These are phyloP conservation scores for Lepetodrilus schrolli DNA, from an alignment of 2,888 invertebrate genomes.

Conservation along the genomic window DNA sequence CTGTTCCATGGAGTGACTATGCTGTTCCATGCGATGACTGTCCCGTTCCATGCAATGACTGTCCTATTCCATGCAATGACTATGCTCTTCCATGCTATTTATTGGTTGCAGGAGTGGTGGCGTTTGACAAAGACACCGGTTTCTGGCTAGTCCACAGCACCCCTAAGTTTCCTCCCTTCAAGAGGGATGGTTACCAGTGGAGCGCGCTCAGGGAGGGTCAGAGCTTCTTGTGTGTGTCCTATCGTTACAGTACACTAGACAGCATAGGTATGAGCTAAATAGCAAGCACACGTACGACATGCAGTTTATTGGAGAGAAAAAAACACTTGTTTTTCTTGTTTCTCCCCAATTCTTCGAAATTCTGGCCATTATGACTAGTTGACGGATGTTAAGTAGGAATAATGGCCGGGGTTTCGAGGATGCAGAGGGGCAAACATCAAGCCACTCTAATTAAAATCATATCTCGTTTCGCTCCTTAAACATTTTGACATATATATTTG, in stretches of 20 bases:
- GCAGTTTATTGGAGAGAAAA: no score
- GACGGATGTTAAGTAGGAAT: no score
- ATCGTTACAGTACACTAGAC: slow-evolving; percentile 82
- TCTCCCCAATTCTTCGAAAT: no score
- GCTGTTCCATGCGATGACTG: not conserved
- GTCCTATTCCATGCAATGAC: not conserved
- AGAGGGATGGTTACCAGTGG: slow-evolving; percentile 77
- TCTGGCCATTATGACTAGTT: no score
- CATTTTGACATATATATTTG: no score
- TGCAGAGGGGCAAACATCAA: no score
- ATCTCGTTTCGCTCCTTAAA: no score
- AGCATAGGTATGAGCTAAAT: slow-evolving; percentile 82
- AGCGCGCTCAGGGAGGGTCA: slow-evolving; percentile 88
- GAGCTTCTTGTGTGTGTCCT: slow-evolving; percentile 89
- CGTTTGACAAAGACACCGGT: slow-evolving; percentile 82
- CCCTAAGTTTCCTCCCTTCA: slow-evolving; percentile 85
- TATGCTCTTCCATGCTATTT: not conserved
- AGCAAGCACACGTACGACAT: no score
- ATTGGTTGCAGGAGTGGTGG: slow-evolving; percentile 79
- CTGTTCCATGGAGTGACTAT: not conserved
- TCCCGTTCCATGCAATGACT: not conserved
- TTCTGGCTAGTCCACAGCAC: slow-evolving; percentile 96
- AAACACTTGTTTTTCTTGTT: no score
- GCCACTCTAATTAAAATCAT: no score
- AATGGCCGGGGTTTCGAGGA: no score